A percentile compares a stretch with the other conserved stretches of the same genome.
These are phyloP conservation scores for Podocnemis expansa DNA, from an alignment of 2,113 vertebrate genomes.

Conservation along the genomic window DNA sequence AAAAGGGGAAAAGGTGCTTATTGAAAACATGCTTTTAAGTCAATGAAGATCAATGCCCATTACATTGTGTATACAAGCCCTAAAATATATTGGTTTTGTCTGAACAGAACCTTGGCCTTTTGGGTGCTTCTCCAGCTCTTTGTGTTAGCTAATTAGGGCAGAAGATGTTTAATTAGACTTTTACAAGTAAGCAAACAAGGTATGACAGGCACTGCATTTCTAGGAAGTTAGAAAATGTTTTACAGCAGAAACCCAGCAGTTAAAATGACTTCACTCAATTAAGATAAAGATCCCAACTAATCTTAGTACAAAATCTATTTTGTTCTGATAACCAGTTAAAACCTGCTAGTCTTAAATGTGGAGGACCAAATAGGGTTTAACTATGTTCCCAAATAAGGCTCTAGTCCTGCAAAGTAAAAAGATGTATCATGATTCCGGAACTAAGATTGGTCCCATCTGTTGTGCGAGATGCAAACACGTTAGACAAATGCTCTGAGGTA, in stretches of 20 bases:
- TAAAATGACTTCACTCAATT: neutral
- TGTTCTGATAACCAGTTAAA: neutral
- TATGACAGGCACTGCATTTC: neutral
- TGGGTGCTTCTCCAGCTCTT: accelerated
- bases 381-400: neutral
- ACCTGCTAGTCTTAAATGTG: neutral
- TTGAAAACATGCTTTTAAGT: neutral
- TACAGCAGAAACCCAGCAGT: neutral
- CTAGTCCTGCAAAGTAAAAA: neutral
- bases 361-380: neutral
- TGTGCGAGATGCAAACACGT: neutral
- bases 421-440: neutral
- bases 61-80: neutral
- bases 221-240: neutral
- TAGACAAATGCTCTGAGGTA: neutral
- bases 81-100: neutral
- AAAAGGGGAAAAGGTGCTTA: neutral
- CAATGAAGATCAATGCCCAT: neutral
- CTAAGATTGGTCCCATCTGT: neutral
- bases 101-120: neutral
- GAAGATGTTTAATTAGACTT: neutral
- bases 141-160: neutral
- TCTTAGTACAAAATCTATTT: neutral
- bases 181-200: neutral
- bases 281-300: neutral